Base-by-base conservation (phyloP, 2,113 vertebrate genomes). In the Cottus gobio region DNA sequence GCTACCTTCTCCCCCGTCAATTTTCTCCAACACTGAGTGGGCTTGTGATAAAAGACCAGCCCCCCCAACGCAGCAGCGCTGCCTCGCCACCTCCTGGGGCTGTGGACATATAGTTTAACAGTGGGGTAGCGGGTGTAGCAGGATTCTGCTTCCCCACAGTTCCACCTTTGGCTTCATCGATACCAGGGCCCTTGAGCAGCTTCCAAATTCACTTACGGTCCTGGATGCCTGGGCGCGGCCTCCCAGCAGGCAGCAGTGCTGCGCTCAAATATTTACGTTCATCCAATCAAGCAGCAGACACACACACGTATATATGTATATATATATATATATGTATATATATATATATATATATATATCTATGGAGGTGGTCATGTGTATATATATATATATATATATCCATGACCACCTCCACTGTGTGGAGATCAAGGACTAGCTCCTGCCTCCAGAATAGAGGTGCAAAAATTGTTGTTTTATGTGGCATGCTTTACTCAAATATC, bases 191-290 rank as follows among this genome's bases (percentile, higher is more conserved):
- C 66, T n/a, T 2, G 67, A 69, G 86, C 44, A 12, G 77, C 71
- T 85, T 71, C 85, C 36, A 74, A 85, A 85, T 76, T 90, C 83
- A 82, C 83, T 87, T 88, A 87, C 11, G 34, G 39, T 12, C 67
- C 61, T 75, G 77, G 56, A 83, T 61, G 63, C 36, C 72, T 79
- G 75, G 61, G 81, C 83, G 65, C 15, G 1, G 31, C 77, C 77
- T 89, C 78, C 77, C 87, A 84, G 85, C 75, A 46, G 79, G 78
- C 83, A 72, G 62, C 57, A 34, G 73, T 58, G 52, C 62, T 56
- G 57, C n/a, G 5, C 71, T 91, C 79, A 82, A 90, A 93, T 93
- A 87, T 94, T 94, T 92, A 92, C 90, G 83, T 90, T 87, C 70
- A 58, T 83, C 75, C 75, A 90, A 89, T 86, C 83, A 83, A 75